These are phyloP conservation scores for Oligia fasciuncula DNA, from an alignment of 2,888 invertebrate species.

Conservation along the genomic window DNA sequence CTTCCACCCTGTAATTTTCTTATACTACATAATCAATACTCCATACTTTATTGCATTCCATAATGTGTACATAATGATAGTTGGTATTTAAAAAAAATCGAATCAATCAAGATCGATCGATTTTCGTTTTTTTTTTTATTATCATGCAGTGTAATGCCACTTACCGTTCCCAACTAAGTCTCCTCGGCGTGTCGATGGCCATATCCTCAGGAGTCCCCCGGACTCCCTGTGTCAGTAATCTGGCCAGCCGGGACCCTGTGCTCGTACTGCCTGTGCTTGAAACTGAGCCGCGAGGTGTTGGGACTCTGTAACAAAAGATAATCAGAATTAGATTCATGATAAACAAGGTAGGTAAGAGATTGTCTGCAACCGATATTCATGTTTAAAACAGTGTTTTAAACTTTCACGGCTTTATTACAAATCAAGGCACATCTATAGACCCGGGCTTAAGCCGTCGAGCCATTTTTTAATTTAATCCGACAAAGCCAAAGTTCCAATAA, in stretches of 20 bases:
- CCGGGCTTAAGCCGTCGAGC: neutral
- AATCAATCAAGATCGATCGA: too few relatives aligned
- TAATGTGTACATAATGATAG: too few relatives aligned
- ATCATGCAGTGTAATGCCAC: slow-evolving; percentile 45
- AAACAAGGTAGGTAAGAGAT: neutral
- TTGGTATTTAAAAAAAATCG: too few relatives aligned
- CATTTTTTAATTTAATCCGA: neutral
- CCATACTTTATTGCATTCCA: too few relatives aligned
- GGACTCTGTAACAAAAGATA: slow-evolving; percentile 75
- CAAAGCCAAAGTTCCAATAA: neutral
- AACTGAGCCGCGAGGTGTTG: slow-evolving; percentile 85
- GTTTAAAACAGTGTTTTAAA: neutral
- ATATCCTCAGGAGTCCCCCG: slow-evolving; percentile 84
- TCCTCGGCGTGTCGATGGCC: slow-evolving; percentile 86
- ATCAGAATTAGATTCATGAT: neutral
- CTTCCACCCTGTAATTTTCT: too few relatives aligned
- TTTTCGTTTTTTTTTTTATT: too few relatives aligned
- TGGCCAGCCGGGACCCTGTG: slow-evolving; percentile 79
- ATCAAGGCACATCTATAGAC: too few relatives aligned
- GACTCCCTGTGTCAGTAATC: slow-evolving; percentile 83
- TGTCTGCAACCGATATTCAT: neutral
- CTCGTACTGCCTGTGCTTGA: slow-evolving; percentile 82
- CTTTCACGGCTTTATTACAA: neutral
- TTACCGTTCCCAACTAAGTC: slow-evolving; percentile 92
- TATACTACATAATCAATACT: too few relatives aligned